A percentile compares a stretch with the other conserved stretches of the same genome.
phyloP scores from a whole-genome alignment of 35 echinoderm and acorn worm genomes.

The Strongylocentrotus purpuratus region DNA sequence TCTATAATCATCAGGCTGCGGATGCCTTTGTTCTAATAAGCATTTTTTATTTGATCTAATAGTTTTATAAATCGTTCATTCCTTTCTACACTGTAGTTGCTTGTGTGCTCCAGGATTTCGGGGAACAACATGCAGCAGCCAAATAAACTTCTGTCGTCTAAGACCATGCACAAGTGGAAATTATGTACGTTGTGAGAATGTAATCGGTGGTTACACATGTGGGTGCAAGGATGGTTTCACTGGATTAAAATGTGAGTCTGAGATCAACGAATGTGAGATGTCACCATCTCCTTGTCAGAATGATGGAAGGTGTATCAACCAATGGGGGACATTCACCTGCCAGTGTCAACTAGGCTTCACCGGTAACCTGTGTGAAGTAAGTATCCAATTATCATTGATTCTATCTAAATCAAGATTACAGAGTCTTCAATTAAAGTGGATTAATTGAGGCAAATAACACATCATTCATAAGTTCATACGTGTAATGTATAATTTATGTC shows the following conservation, averaged over 20 bases:
- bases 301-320: background rate
- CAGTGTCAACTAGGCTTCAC: background rate
- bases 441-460: too few species aligned
- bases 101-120: background rate
- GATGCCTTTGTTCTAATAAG: too few species aligned
- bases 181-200: background rate
- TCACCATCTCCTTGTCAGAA: background rate
- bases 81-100: background rate
- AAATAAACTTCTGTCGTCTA: background rate
- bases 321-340: background rate
- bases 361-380: background rate
- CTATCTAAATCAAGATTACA: too few species aligned
- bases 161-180: background rate
- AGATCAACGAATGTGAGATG: too few species aligned
- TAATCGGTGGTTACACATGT: background rate
- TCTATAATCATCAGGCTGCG: background rate
- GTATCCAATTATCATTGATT: background rate
- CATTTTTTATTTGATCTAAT: too few species aligned
- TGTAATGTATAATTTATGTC: too few species aligned
- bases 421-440: too few species aligned
- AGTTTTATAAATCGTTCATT: background rate
- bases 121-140: background rate
- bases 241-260: too few species aligned
- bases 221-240: too few species aligned
- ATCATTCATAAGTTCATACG: too few species aligned